Conservation (phyloP, 2,888 invertebrate genomes). For the Linnaemya vulpina region DNA sequence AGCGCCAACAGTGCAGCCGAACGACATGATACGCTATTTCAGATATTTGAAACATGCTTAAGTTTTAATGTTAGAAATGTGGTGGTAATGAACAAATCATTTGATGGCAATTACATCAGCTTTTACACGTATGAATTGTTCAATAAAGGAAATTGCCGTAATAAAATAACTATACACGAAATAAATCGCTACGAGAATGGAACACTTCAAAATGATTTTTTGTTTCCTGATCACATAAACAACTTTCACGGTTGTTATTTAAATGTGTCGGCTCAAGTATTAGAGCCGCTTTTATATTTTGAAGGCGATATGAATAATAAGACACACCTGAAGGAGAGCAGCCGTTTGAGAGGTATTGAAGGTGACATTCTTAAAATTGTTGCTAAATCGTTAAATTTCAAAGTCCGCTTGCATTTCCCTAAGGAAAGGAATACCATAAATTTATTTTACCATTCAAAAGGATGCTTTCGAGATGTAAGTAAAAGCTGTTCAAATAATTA, state of each 20-base stretch:
- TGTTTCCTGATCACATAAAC: conserved; percentile 74
- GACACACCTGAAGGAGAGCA: conserved; percentile 40
- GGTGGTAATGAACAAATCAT: conserved; percentile 74
- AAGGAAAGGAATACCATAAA: conserved; percentile 68
- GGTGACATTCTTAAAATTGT: conserved; percentile 76
- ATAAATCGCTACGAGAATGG: conserved; percentile 74
- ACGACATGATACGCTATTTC: background rate
- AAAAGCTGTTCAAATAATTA: background rate
- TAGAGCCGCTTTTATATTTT: conserved; percentile 76
- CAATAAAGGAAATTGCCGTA: conserved; percentile 57
- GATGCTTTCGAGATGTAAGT: conserved; percentile 76
- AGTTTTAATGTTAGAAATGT: conserved; percentile 76
- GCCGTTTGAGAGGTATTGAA: conserved; percentile 77
- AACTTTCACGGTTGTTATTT: conserved; percentile 76
- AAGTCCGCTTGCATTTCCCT: conserved; percentile 74
- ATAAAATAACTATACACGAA: conserved; percentile 63
- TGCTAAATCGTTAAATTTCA: conserved; percentile 75
- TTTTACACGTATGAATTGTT: conserved; percentile 72
- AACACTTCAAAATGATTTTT: conserved; percentile 42
- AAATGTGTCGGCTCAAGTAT: conserved; percentile 74
- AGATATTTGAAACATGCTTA: conserved; percentile 74
- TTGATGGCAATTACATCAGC: conserved; percentile 17
- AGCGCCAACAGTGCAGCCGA: background rate
- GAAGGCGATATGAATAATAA: conserved; percentile 74
- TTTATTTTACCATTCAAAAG: conserved; percentile 69